Conservation (phyloP, 2,797 vertebrate species). For the Tamandua tetradactyla region DNA sequence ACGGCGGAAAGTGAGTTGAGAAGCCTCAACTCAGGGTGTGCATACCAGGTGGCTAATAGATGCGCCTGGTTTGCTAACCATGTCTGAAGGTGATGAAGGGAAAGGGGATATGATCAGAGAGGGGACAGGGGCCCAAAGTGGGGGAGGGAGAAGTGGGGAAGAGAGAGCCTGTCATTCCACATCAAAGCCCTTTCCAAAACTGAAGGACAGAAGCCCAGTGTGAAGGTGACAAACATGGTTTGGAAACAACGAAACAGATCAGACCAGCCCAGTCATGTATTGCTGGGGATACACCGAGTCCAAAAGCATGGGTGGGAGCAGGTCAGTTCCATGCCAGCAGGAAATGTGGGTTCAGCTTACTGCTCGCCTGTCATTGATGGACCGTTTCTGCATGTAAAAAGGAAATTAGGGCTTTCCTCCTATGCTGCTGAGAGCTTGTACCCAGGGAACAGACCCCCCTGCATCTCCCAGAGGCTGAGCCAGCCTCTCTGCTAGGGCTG, state of each 20-base stretch:
- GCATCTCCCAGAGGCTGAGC: neutral
- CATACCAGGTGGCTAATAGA: neutral
- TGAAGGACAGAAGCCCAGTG: constrained; percentile 68
- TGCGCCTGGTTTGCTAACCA: neutral
- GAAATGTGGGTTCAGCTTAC: constrained; percentile 71
- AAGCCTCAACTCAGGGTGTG: neutral
- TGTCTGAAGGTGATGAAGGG: neutral
- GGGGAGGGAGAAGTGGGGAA: neutral
- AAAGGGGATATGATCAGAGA: neutral
- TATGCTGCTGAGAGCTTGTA: constrained; percentile 67
- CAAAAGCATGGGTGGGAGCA: constrained; percentile 51
- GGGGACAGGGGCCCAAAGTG: neutral
- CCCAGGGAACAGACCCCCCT: neutral
- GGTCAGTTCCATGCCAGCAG: constrained; percentile 49
- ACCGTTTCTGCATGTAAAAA: constrained; percentile 80
- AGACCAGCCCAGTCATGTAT: constrained; percentile 31
- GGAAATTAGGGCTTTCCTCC: constrained; percentile 79
- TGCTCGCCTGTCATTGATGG: constrained; percentile 78
- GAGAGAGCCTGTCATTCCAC: neutral
- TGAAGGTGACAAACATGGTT: constrained; percentile 68
- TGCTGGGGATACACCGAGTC: constrained; percentile 64
- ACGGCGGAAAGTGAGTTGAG: fast-evolving
- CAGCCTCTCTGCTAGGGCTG: neutral
- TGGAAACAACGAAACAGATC: constrained; percentile 68
- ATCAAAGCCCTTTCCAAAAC: constrained; percentile 66